Evolutionary conservation across 1,140 invertebrate genomes (phyloP).

Genomic region (Drosophila kepulauana): DNA sequence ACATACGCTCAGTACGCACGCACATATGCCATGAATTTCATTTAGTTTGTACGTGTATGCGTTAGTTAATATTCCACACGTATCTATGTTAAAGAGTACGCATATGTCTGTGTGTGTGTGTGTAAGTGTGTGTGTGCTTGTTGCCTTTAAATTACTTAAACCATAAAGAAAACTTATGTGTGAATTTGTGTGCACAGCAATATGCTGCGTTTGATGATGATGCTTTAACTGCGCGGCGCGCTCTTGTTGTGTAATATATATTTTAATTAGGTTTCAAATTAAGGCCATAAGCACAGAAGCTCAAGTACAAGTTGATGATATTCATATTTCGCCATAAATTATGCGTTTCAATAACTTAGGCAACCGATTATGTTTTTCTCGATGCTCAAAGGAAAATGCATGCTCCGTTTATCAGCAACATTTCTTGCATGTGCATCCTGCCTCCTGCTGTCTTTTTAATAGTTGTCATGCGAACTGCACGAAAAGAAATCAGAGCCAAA

Average conservation of each 20-base stretch:
- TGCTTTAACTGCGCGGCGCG: constrained; percentile 57
- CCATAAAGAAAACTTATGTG: constrained; percentile 71
- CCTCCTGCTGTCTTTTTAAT: constrained; percentile 25
- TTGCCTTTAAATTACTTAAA: constrained; percentile 76
- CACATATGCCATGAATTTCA: constrained; percentile 83
- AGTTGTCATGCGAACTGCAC: constrained; percentile 40
- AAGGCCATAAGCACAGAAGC: constrained; percentile 15
- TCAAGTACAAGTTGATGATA: neutral
- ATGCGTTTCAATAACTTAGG: constrained; percentile 5
- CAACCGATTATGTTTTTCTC: constrained; percentile 10
- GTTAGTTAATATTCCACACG: constrained; percentile 80
- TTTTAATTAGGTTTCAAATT: constrained; percentile 64
- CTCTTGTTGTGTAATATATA: constrained; percentile 43
- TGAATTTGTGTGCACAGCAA: constrained; percentile 37
- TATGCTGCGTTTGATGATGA: constrained; percentile 61
- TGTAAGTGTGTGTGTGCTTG: constrained; percentile 31
- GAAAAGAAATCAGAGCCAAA: constrained; percentile 14
- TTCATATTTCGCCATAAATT: constrained; percentile 14
- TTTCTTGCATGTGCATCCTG: constrained; percentile 30
- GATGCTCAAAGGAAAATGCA: neutral
- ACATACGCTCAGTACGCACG: constrained; percentile 61
- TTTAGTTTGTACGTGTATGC: constrained; percentile 78
- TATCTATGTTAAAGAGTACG: constrained; percentile 47
- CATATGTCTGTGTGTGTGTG: neutral
- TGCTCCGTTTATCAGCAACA: neutral